Base-by-base conservation (phyloP, 1,140 invertebrate genomes). In the Plectrocnemia conspersa region DNA sequence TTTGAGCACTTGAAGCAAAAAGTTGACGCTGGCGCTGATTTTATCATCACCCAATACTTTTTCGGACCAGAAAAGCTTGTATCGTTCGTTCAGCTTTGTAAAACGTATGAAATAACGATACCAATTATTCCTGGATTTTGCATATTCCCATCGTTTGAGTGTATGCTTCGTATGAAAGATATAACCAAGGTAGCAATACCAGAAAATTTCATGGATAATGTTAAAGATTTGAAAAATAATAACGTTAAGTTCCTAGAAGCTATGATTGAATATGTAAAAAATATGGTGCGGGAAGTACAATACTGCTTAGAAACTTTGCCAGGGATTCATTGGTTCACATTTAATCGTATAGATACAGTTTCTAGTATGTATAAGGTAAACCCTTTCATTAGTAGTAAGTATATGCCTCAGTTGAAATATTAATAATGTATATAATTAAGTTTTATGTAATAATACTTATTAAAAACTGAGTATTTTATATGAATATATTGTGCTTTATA, bases 11-110 rank as follows among this genome's bases (percentile, higher is more conserved):
- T 62, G 9, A 58, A 61, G 41, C 15, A 53, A 16, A 64, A 64
- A 49, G 53, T 62, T 15, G 55, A 57, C 18, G 54, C 50, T 18
- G 60, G 58, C 24, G 60, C 58, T 10, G 35, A 62, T 29, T 62
- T 64, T 46, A 58, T 64, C 9, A 62, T 64, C 18, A 62, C 60
- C 2, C 60, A 64, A 56, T 52, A 55, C 4, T 44, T 57, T 40
- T 64, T 55, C 45, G 49, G 52, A 9, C 45, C 22, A 9, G 38
- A 46, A 5, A 41, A 45, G 6, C 59, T 54, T 35, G 10, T 18
- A 3, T 24, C 36, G 24, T 64, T 60, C 52, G 25, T 53, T 3
- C 35, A 21, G n/a, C 36, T 21, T 32, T 64, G 60, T 32, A 49
- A 42, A 41, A 32, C 52, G 16, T 4, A 27, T 2, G 55, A 36